Base-by-base conservation (phyloP, 2,113 vertebrate species). In the Lasiurus cinereus region DNA sequence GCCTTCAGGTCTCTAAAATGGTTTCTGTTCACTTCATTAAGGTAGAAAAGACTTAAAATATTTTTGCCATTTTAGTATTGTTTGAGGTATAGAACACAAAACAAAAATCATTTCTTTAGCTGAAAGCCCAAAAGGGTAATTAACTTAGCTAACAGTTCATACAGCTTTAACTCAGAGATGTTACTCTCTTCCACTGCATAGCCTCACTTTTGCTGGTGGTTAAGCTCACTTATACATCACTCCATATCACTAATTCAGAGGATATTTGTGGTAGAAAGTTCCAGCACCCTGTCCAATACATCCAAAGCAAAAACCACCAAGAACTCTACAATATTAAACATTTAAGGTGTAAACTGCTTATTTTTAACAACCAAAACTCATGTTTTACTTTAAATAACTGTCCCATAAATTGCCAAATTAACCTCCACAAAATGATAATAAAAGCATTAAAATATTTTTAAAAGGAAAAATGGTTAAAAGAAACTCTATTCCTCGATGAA, bases 401-500 rank as follows among this genome's bases (percentile, higher is more conserved):
- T 33, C 83, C 88, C 31, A 72, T n/a, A 88, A 80, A 73, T 48
- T 83, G 59, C 29, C 73, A 93, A 93, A 83, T 70, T 83, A 96
- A 91, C 13, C 39, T 31, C 24, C 9, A 87, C 16, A 93, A 87
- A 96, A 93, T 52, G 70, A 85, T 82, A 46, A 89, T 70, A 94
- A 94, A 97, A 97, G 86, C 50, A 96, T 84, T 50, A 97, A 97
- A 96, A 54, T 16, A 89, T 90, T 78, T 91, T 78, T 56, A 83
- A 95, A 96, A 77, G 39, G 56, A 91, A 92, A 88, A 97, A 97
- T 95, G 7, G 24, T 98, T 98, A 93, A 96, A 97, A 98, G 80
- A 83, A 15, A 92, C 13, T 79, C 66, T 94, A 96, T 97, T 98
- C 99, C 99, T 99, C 99, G 99, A 99, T 93, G 98, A 98, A 99